Evolutionary conservation across 2,888 invertebrate genomes (phyloP).

Genomic region (Himalopsyche kuldschensis): DNA sequence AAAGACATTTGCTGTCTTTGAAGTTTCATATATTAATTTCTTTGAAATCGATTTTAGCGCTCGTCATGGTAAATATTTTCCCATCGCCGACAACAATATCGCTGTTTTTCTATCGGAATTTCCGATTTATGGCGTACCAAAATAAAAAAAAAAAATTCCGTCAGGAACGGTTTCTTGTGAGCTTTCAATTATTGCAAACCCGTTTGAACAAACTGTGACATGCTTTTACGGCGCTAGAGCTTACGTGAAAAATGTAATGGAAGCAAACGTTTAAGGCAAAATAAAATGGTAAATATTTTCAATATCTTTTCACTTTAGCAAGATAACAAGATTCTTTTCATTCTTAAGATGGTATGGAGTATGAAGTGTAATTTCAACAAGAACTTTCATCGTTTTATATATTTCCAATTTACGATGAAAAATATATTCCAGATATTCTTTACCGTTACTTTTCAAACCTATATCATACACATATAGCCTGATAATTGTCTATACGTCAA

Average conservation of each 20-base stretch:
- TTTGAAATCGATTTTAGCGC: neutral
- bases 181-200: constrained; percentile 21
- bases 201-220: constrained; percentile 32
- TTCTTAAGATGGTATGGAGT: neutral
- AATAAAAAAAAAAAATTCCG: neutral
- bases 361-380: neutral
- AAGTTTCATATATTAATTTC: neutral
- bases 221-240: constrained; percentile 26
- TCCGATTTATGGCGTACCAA: neutral
- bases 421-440: too few species aligned
- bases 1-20: neutral
- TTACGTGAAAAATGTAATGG: constrained; percentile 31
- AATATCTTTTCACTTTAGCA: constrained; percentile 34
- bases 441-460: too few species aligned
- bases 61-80: neutral
- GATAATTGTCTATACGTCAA: too few species aligned
- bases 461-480: too few species aligned
- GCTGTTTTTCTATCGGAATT: neutral
- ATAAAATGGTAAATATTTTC: constrained; percentile 34
- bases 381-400: neutral
- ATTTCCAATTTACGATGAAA: neutral
- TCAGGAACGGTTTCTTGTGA: neutral
- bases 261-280: constrained; percentile 13
- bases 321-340: constrained; percentile 36
- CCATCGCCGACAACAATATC: neutral